Conservation (phyloP, 1,140 invertebrate genomes). For the Eriocheir sinensis region DNA sequence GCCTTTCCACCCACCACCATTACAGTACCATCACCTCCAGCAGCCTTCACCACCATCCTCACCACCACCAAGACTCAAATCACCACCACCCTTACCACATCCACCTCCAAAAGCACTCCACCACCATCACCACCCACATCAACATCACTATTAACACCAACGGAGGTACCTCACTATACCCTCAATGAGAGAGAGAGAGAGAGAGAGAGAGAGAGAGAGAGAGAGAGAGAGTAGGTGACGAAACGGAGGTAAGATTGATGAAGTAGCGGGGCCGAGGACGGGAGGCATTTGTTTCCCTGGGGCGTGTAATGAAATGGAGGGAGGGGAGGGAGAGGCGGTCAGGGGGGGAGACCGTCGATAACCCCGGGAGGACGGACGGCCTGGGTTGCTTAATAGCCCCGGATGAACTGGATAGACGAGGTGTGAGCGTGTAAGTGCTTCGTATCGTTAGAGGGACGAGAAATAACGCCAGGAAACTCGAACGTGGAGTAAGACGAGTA, state of each 20-base stretch:
- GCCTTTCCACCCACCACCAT: too few relatives aligned
- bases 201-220: not conserved
- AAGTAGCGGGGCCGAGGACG: constrained; percentile 23
- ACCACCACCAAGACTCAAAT: too few relatives aligned
- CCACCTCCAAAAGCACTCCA: too few relatives aligned
- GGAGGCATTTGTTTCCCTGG: constrained; percentile 23
- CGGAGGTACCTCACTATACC: not conserved
- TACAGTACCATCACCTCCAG: too few relatives aligned
- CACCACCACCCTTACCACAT: too few relatives aligned
- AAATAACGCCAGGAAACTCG: too few relatives aligned
- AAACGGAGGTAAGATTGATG: constrained; percentile 52
- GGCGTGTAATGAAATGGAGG: constrained; percentile 30
- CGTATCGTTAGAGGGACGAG: too few relatives aligned
- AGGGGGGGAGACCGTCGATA: not conserved
- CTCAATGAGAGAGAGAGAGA: constrained; percentile 30
- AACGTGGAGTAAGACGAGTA: too few relatives aligned
- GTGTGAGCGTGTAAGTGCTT: too few relatives aligned
- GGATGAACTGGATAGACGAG: not conserved
- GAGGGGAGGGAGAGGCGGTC: not conserved
- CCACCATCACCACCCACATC: too few relatives aligned
- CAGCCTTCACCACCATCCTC: too few relatives aligned
- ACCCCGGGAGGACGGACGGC: not conserved
- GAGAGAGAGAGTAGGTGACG: constrained; percentile 35
- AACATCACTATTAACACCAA: not conserved
- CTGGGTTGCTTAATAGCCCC: not conserved